A percentile compares a stretch with the other conserved stretches of the same genome.
Conservation (phyloP, 1,140 invertebrate species). For the Sesamia nonagrioides region DNA sequence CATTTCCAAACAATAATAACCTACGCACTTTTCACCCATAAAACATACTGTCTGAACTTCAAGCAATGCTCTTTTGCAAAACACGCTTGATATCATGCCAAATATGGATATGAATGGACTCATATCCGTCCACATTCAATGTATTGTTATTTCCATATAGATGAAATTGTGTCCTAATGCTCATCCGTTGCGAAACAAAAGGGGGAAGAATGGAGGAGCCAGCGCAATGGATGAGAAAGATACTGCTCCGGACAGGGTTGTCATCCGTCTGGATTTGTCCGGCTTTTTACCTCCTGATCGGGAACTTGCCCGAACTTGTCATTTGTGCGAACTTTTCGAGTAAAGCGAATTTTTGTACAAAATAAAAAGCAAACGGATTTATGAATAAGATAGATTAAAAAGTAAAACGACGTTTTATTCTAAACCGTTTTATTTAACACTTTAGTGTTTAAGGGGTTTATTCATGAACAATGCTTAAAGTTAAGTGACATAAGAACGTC, state of each 20-base stretch:
- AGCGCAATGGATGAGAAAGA: conserved; percentile 16
- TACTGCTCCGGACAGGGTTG: conserved; percentile 29
- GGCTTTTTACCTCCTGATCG: too few relatives aligned
- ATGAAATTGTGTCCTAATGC: conserved; percentile 37
- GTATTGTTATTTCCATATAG: conserved; percentile 46
- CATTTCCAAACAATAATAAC: conserved; percentile 4
- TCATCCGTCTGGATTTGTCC: background rate
- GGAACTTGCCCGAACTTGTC: too few relatives aligned
- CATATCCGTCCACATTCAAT: conserved; percentile 38
- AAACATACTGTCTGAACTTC: conserved; percentile 15
- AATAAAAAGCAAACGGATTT: too few relatives aligned
- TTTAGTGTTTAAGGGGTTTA: too few relatives aligned
- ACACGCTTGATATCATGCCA: conserved; percentile 37
- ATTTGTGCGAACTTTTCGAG: too few relatives aligned
- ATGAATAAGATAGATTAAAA: too few relatives aligned
- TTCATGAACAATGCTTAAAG: too few relatives aligned
- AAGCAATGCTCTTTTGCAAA: conserved; percentile 3
- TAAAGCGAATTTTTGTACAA: too few relatives aligned
- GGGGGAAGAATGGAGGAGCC: background rate
- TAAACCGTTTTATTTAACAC: too few relatives aligned
- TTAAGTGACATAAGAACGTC: too few relatives aligned
- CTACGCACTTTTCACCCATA: background rate
- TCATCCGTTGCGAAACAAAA: conserved; percentile 28
- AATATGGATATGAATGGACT: conserved; percentile 41
- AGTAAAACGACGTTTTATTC: too few relatives aligned